Evolutionary conservation across 1,140 invertebrate species (phyloP), one percentile per base, ranked within the genome.

Genomic region (Saxidomus purpurata): DNA sequence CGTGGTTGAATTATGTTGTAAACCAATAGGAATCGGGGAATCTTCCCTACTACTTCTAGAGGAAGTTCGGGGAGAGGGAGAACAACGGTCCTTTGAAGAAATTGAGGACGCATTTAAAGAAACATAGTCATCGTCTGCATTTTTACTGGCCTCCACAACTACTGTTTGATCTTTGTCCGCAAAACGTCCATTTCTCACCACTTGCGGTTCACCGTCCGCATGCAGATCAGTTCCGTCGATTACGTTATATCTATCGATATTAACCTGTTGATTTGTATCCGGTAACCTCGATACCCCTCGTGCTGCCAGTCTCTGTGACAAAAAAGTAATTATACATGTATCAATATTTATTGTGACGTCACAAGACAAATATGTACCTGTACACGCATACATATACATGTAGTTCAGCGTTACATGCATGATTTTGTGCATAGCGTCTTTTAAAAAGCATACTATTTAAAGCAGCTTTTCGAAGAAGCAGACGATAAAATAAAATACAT

Each of bases 241-340:
- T 1, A 85, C 82, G 67, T 87, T 87, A 40, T 55, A 87, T 38
- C 69, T 55, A 47, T 87, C 84, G 22, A 79, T 17, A 36, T 86
- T 77, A 17, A 36, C 25, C 4, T 67, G 61, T 34, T 47, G 40
- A 4, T 22, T 43, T 52, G 17, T 43, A 2, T 74, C 31, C 15
- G n/a, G 31, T 19, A 59, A 8, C 40, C 80, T 40, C 15, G 71
- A 28, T 15, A 79, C 85, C 0, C 85, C 85, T 6, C 85, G 49
- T 31, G 85, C 85, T 17, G 85, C 85, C 19, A 87, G 55, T 9
- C 76, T 47, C 81, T 83, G 61, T 28, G 40, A 81, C 22, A 47
- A 34, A n/a, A n/a, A n/a, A n/a, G n/a, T n/a, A n/a, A n/a, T n/a
- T n/a, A n/a, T n/a, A n/a, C n/a, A n/a, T n/a, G n/a, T n/a, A n/a